Evolutionary conservation across 2,888 invertebrate species (phyloP).

Genomic region (Notodonta dromedarius): DNA sequence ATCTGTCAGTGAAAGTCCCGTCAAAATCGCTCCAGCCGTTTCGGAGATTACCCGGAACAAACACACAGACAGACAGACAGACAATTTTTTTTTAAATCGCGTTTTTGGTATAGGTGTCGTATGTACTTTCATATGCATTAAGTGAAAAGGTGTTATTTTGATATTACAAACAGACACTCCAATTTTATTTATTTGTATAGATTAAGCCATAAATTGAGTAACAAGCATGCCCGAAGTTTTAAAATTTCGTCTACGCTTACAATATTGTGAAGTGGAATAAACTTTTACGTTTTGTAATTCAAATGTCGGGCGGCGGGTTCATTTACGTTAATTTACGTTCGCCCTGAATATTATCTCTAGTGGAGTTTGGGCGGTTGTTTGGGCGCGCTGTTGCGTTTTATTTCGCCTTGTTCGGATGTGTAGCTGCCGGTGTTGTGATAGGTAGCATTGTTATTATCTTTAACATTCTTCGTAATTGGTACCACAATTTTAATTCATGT

Average conservation of each 20-base stretch:
- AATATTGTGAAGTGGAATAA: not conserved
- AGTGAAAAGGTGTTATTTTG: no score
- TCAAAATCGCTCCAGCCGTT: no score
- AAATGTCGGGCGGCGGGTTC: not conserved
- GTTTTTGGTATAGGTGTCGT: no score
- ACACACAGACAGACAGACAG: no score
- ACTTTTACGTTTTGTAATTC: constrained; percentile 3
- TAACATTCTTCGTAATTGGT: no score
- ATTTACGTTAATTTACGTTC: not conserved
- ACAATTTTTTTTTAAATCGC: no score
- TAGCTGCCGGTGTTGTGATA: not conserved
- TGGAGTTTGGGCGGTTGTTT: not conserved
- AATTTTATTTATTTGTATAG: no score
- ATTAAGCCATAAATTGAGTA: not conserved
- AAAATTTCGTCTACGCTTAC: not conserved
- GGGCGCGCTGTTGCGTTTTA: not conserved
- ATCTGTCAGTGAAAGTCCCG: no score
- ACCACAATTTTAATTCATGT: no score
- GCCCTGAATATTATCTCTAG: not conserved
- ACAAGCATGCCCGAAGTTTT: not conserved
- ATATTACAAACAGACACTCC: no score
- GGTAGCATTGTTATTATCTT: not conserved
- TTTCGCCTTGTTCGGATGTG: not conserved
- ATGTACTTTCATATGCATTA: no score
- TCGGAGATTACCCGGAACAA: no score